phyloP scores from a whole-genome alignment of 30 jellyfish, hydroid and myxozoan species.

The Chironex yamaguchii region DNA sequence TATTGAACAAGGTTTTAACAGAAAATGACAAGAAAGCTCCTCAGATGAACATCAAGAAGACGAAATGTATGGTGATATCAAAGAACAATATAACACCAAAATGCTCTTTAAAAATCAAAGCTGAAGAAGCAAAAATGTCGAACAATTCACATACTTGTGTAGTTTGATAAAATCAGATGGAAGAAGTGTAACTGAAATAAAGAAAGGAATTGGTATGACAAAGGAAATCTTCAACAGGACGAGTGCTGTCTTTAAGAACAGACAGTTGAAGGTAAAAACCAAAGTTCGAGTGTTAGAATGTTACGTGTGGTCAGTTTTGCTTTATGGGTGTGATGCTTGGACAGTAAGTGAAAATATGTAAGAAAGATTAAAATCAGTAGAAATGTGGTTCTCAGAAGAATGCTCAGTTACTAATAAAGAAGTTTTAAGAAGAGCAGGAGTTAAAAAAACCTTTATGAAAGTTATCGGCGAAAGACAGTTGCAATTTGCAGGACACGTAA shows the following conservation, averaged over 20 bases:
- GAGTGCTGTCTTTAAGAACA: neutral
- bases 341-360: slow-evolving; percentile 10
- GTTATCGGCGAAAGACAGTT: no score
- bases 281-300: slow-evolving; percentile 5
- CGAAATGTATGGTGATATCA: neutral
- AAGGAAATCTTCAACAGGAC: neutral
- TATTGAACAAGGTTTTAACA: slow-evolving; percentile 2
- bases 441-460: no score
- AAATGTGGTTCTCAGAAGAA: slow-evolving; percentile 27
- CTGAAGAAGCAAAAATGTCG: slow-evolving; percentile 4
- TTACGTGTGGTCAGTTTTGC: slow-evolving; percentile 10
- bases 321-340: slow-evolving; percentile 41
- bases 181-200: neutral
- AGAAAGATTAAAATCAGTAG: neutral
- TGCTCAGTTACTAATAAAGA: slow-evolving; percentile 23
- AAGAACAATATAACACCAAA: neutral
- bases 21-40: slow-evolving; percentile 11
- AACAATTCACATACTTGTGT: neutral
- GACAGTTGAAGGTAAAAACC: neutral
- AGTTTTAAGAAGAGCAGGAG: slow-evolving; percentile 1
- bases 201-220: slow-evolving; percentile 20
- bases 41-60: neutral
- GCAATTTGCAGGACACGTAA: neutral
- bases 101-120: slow-evolving; percentile 1
- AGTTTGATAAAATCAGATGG: slow-evolving; percentile 14